Evolutionary conservation across 1,140 invertebrate species (phyloP), one percentile per base, ranked within the genome.

Genomic region (Solen grandis): DNA sequence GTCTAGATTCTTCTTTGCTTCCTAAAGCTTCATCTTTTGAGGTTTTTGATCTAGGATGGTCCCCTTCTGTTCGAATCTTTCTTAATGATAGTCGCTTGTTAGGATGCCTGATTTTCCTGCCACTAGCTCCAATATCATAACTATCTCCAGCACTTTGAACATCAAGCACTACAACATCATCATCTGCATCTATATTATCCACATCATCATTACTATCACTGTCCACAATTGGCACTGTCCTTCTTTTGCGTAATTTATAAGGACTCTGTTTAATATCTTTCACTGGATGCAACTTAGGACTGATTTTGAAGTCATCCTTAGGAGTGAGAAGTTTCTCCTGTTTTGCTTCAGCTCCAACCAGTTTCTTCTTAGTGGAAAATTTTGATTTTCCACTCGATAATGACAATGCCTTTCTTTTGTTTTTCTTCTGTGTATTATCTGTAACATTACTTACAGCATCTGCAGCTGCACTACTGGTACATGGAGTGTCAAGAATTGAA

Each of bases 201-300:
- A 25, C 50, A 33, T 41, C 16, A 46, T 33, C 57, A 50, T 41
- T 36, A n/a, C 50, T 35, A 60, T 59, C n/a, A 62, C 60, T 57
- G 1, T 59, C 36, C 16, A n/a, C 55, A 59, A 73, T 19, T 38
- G 70, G 55, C 1, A 73, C 55, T 2, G 70, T 60, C 1, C 60
- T 73, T 60, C 55, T 73, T 38, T 73, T 73, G n/a, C 70, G 59
- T 35, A 73, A n/a, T 73, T 4, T 73, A 19, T 73, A 73, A 13
- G 33, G 33, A 36, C 31, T 57, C 5, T 35, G 31, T 10, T 36
- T 33, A 54, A n/a, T 5, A 1, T 36, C 33, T 55, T 35, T 22
- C 5, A 8, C 68, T 5, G 68, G 57, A 19, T 33, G n/a, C 38
- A 36, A 57, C n/a, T 29, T 70, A 5, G 52, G 38, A 35, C 31